A percentile compares a stretch with the other conserved stretches of the same genome.
Conservation (phyloP, 2,113 vertebrate genomes). For the Gymnogyps californianus region DNA sequence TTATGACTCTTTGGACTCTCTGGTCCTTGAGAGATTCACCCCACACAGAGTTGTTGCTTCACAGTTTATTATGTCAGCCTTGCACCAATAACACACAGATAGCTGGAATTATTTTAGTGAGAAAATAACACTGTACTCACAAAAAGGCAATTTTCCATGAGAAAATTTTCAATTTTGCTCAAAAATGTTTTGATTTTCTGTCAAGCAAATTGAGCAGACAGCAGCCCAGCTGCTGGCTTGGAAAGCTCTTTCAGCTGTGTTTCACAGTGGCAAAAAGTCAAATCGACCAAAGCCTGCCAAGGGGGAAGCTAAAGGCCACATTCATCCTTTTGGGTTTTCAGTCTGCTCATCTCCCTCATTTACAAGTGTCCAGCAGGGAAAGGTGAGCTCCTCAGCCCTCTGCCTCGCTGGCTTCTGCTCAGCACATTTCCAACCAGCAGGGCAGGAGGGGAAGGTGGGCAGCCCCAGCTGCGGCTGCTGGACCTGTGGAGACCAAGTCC, state of each 20-base stretch:
- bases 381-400: neutral
- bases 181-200: slow-evolving; percentile 5
- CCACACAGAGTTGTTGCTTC: neutral
- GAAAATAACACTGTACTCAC: neutral
- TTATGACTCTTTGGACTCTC: neutral
- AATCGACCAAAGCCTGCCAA: neutral
- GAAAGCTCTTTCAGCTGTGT: neutral
- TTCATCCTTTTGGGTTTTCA: neutral
- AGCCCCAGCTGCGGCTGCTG: neutral
- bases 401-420: neutral
- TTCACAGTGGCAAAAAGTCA: neutral
- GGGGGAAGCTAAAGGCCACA: neutral
- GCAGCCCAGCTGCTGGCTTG: neutral
- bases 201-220: neutral
- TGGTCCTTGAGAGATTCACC: neutral
- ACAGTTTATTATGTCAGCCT: neutral
- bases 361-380: neutral
- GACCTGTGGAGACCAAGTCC: neutral
- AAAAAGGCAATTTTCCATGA: neutral
- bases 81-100: neutral
- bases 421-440: neutral
- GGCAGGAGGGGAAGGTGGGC: neutral
- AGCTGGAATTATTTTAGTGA: neutral
- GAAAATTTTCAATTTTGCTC: slow-evolving; percentile 22
- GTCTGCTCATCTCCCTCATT: neutral